Base-by-base conservation (phyloP, 2,888 invertebrate genomes). In the Scaptodrosophila latifasciaeformis region DNA sequence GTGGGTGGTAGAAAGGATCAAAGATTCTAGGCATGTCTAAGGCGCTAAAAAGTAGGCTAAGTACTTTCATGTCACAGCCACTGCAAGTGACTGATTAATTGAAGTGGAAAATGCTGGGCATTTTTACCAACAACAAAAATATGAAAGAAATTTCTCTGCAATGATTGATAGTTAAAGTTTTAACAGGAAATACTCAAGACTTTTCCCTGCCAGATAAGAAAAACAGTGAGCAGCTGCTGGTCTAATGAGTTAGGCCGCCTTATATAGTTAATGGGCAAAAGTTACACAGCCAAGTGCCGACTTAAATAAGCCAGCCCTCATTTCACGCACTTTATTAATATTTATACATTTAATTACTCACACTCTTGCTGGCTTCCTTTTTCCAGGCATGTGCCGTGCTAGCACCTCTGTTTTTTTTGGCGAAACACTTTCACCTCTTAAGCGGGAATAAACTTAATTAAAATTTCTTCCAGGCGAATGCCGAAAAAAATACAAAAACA, bases 111-210 rank as follows among this genome's bases (percentile, higher is more conserved):
- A 70, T 65, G 53, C 62, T 53, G 37, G 7, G 15, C 37, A 34
- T n/a, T 34, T 5, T 15, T 34, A n/a, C n/a, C n/a, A n/a, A n/a
- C n/a, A n/a, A n/a, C n/a, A n/a, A n/a, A n/a, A n/a, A n/a, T n/a
- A n/a, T n/a, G 24, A 7, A 7, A 3, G 7, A 24, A 24, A 5
- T 24, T 24, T 24, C 24, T 24, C 24, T 24, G 4, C 54, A 51
- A 62, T 69, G 70, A 70, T 70, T 70, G 70, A 70, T 70, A 69
- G 67, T 59, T 67, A 51, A 60, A 67, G 70, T 60, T 64, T 56
- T 72, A 72, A 69, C 24, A 24, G 7, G 24, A 3, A 24, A 7
- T 24, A 5, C 4, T 3, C 4, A 7, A 24, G 24, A 7, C 24
- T 3, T 24, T 24, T 24, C 46, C 49, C 69, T 50, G 43, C 31